Evolutionary conservation across 2,113 vertebrate genomes (phyloP), one percentile per base, ranked within the genome.

Genomic region (Onychorhynchus coronatus): DNA sequence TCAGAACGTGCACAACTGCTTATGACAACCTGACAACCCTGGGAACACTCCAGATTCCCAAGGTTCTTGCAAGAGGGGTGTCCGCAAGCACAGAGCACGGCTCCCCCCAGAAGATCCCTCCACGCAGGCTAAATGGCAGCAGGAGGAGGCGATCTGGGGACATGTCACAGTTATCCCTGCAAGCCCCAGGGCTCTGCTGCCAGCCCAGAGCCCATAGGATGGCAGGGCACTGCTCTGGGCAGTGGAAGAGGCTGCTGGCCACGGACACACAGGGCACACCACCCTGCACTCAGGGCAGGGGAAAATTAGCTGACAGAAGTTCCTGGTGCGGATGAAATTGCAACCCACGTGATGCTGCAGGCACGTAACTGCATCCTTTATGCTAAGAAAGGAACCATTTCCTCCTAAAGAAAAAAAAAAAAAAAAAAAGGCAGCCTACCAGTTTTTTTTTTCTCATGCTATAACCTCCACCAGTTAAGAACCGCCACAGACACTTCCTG

Each of bases 331-430:
- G 76, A 46, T 8, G 19, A 85, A 88, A 91, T 59, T 66, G 87
- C n/a, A 39, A 74, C 83, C 91, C 95, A 95, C 93, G 91, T 96
- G 92, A 95, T 6, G 88, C 88, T 23, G n/a, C 93, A 80, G 65
- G 72, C 95, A 84, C 53, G 61, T 92, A 94, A 92, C 95, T 91
- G 92, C 96, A 96, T 96, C 96, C 96, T 97, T 91, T 94, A 95
- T 82, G 93, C 91, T 94, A 93, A 95, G 93, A 96, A 95, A 96
- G 93, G 88, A 94, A 84, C 95, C 91, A 92, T 94, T 96, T 96
- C 96, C 96, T 96, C 61, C 85, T 83, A 58, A 80, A 96, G 21
- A 49, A 33, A 47, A 39, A 56, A 76, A 75, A 67, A 65, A 49
- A 23, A 49, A 53, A 55, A 56, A 49, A 66, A 56, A 72, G 70